Base-by-base conservation (phyloP, 1,140 invertebrate species). In the Apis cerana region DNA sequence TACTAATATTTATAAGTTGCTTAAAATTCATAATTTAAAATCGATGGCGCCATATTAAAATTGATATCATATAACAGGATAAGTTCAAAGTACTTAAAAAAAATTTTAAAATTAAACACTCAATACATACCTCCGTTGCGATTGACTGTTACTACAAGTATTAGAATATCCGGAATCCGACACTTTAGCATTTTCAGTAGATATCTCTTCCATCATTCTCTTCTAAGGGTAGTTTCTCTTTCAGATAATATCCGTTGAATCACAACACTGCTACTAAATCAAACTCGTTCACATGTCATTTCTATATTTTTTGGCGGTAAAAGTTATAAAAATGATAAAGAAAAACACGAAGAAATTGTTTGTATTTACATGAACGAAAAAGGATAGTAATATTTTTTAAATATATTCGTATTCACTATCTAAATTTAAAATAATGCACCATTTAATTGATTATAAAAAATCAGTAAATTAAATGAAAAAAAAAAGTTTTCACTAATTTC, bases 161-260 rank as follows among this genome's bases (percentile, higher is more conserved):
- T 96, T 97, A 0, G 96, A 97, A 90, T 97, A 97, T 2, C 95
- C 97, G 17, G 97, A 97, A 94, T 97, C 97, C 1, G 96, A 97
- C 61, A 96, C 94, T 90, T 97, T 97, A 0, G 95, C 96, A 85
- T 95, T 95, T 56, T 94, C 92, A 17, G 93, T 94, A 21, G 93
- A 94, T n/a, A 93, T 93, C 88, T 95, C 94, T 89, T 95, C 94
- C 92, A 95, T 95, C 27, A 80, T 92, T 68, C 62, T 81, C 65
- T 48, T 64, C 27, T 50, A 15, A 12, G 11, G 9, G 10, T 71
- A 79, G 13, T 9, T 15, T 58, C 50, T 27, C 23, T 77, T 62
- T 48, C 3, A 50, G 52, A 65, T n/a, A 67, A 71, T 83, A 83
- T 83, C 74, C 72, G 56, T 68, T 17, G 17, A 11, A 2, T 75